Evolutionary conservation across 2,113 vertebrate species (phyloP), one percentile per base, ranked within the genome.

Genomic region (Lophius piscatorius): DNA sequence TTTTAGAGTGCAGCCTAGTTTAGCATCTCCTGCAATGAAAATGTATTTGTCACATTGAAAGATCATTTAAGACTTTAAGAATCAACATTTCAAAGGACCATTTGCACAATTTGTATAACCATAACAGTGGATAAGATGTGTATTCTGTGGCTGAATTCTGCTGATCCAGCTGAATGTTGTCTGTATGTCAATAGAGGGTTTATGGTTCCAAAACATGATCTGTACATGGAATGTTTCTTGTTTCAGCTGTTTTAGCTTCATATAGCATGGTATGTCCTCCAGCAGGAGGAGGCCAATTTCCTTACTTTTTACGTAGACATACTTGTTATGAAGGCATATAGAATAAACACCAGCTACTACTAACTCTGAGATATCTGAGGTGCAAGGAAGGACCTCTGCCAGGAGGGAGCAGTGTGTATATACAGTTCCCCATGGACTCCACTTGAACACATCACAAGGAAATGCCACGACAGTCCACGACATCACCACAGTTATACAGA

Each of bases 401-500:
- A 84, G 84, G 78, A 88, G 84, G 70, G 76, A 73, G 84, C 81
- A 86, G 67, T 81, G 67, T 83, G 66, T 67, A 63, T 67, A 51
- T 70, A 59, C 16, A 60, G 68, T 42, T 83, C 29, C 76, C 45
- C 63, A 67, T 48, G 62, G 6, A 1, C 49, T 62, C 45, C 20
- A 52, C 26, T 56, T 34, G 14, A 34, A 42, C 34, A 46, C 71
- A 63, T 48, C 56, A 74, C 46, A 61, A 76, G 22, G 23, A 72
- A 73, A 57, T 23, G 18, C n/a, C 47, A 72, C 48, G 55, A 28
- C 24, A 39, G 45, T 52, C 45, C 44, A 81, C 48, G 51, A 75
- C 70, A 54, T 56, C 46, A 68, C 57, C 36, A 79, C 45, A 56
- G 47, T 63, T 47, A 84, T 20, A 63, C 45, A 51, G 38, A 46